These are phyloP conservation scores for Campylomormyrus tamandua DNA, from an alignment of 2,113 vertebrate species.

Conservation along the genomic window DNA sequence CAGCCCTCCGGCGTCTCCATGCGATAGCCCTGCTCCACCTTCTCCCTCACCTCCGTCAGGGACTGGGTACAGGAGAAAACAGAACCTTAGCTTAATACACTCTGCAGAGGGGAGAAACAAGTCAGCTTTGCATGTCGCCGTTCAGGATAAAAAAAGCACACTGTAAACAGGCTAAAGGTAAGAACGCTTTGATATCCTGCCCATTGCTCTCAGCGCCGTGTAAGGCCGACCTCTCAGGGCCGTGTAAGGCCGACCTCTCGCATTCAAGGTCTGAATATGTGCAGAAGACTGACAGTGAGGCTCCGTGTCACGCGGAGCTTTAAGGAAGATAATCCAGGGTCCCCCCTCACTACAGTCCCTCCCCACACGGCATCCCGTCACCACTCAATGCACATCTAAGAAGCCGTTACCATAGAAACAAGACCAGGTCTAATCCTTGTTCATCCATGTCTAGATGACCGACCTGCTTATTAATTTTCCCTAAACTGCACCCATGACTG, in stretches of 20 bases:
- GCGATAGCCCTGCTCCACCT: slow-evolving; percentile 75
- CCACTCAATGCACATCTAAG: slow-evolving; percentile 18
- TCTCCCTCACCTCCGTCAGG: slow-evolving; percentile 71
- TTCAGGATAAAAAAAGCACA: not conserved
- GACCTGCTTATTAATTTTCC: slow-evolving; percentile 10
- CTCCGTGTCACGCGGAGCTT: slow-evolving; percentile 25
- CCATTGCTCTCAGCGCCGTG: not conserved
- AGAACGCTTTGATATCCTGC: not conserved
- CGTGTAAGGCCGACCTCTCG: too few species aligned
- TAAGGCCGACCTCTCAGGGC: not conserved
- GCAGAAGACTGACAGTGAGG: slow-evolving; percentile 28
- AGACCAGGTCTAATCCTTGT: slow-evolving; percentile 25
- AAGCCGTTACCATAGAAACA: slow-evolving; percentile 27
- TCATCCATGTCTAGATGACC: slow-evolving; percentile 23
- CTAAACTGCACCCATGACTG: not conserved
- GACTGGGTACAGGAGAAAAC: slow-evolving; percentile 46
- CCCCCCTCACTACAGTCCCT: not conserved
- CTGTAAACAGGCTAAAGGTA: not conserved
- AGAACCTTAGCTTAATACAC: not conserved
- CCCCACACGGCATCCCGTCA: not conserved
- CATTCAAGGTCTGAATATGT: not conserved
- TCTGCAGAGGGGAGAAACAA: not conserved
- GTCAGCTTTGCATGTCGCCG: not conserved
- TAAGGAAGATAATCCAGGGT: slow-evolving; percentile 18
- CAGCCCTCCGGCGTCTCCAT: slow-evolving; percentile 81